Conservation (phyloP, 2,888 invertebrate species). For the Agrilus cyanescens region DNA sequence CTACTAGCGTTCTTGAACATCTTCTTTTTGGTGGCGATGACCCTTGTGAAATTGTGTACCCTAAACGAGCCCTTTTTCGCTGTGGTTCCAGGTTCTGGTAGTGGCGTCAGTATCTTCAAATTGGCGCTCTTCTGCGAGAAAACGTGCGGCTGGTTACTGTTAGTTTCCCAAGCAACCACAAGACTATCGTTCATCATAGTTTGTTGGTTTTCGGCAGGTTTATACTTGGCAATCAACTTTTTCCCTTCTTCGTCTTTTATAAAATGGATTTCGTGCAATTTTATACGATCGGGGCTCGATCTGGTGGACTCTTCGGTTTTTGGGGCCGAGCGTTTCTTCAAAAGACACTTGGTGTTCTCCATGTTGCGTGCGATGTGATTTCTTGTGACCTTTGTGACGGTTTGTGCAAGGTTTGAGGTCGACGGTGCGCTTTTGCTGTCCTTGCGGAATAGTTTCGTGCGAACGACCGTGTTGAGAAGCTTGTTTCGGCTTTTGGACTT, state of each 20-base stretch:
- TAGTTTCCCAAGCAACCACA: constrained; percentile 29
- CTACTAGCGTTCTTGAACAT: too few relatives aligned
- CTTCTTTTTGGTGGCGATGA: too few relatives aligned
- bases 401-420: not conserved
- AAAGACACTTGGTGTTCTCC: constrained; percentile 4
- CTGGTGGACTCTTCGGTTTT: constrained; percentile 13
- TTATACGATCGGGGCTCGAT: constrained; percentile 17
- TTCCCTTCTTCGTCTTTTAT: constrained; percentile 30
- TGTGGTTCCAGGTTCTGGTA: too few relatives aligned
- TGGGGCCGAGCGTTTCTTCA: constrained; percentile 8
- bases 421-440: not conserved
- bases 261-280: constrained; percentile 31
- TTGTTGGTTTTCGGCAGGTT: constrained; percentile 16
- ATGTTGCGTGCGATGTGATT: constrained; percentile 9
- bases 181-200: constrained; percentile 24
- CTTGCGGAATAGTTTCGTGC: too few relatives aligned
- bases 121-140: constrained; percentile 20
- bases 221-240: constrained; percentile 30
- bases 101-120: not conserved
- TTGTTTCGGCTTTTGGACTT: too few relatives aligned
- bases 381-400: constrained; percentile 1
- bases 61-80: constrained; percentile 22
- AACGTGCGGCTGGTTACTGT: constrained; percentile 23
- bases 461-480: too few relatives aligned
- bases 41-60: constrained; percentile 25